Conservation (phyloP, 2,888 invertebrate genomes). For the Craniophora ligustri region DNA sequence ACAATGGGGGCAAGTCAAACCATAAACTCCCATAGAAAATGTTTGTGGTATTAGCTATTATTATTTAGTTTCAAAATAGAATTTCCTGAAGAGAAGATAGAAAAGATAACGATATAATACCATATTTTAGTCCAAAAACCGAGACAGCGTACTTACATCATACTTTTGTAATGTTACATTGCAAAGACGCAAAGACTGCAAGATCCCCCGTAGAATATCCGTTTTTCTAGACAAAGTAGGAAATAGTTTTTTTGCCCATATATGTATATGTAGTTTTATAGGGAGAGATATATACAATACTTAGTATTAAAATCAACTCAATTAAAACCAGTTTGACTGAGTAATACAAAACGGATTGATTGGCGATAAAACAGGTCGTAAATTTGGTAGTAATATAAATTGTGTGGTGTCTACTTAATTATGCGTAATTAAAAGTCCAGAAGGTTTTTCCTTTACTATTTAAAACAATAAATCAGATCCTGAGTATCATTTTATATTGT, state of each 20-base stretch:
- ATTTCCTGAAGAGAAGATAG: not conserved
- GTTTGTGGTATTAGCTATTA: not conserved
- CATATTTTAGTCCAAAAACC: no score
- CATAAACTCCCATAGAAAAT: not conserved
- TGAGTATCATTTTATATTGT: no score
- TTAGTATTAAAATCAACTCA: not conserved
- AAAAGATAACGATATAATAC: not conserved
- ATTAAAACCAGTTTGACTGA: not conserved
- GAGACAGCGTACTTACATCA: no score
- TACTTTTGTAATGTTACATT: no score
- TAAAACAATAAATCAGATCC: constrained; percentile 24
- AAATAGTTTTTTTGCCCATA: no score
- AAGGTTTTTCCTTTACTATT: constrained; percentile 2
- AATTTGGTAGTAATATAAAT: constrained; percentile 20
- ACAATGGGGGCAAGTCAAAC: constrained; percentile 4
- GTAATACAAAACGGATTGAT: constrained; percentile 11
- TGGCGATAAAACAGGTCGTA: constrained; percentile 14
- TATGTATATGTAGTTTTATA: no score
- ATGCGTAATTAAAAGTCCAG: constrained; percentile 21
- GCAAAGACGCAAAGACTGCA: no score
- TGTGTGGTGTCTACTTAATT: constrained; percentile 21
- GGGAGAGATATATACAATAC: no score
- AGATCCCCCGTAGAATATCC: no score
- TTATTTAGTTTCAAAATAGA: not conserved
- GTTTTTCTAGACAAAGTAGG: no score